These are phyloP conservation scores for Plectus sambesii DNA, from an alignment of 1,140 invertebrate species.

Conservation along the genomic window DNA sequence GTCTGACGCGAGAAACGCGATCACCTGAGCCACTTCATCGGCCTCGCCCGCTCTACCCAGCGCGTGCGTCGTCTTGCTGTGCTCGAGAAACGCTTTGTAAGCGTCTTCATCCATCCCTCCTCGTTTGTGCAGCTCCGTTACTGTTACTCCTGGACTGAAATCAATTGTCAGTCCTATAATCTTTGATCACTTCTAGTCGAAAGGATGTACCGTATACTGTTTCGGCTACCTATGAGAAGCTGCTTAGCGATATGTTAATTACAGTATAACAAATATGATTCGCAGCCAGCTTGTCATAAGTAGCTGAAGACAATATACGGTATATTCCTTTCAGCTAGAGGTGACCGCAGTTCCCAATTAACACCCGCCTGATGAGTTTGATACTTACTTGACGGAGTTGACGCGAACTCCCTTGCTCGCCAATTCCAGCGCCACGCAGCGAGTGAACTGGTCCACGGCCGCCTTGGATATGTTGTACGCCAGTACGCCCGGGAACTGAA, in stretches of 20 bases:
- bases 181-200: too few relatives aligned
- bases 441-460: constrained; percentile 75
- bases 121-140: constrained; percentile 64
- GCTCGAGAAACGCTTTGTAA: constrained; percentile 62
- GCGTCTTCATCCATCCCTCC: constrained; percentile 60
- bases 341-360: too few relatives aligned
- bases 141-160: constrained; percentile 59
- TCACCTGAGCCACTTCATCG: constrained; percentile 65
- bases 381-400: constrained; percentile 30
- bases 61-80: constrained; percentile 63
- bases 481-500: constrained; percentile 50
- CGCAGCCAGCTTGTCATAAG: too few relatives aligned
- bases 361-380: background rate
- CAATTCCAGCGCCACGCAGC: constrained; percentile 64
- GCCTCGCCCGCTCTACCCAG: constrained; percentile 63
- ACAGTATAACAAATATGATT: too few relatives aligned
- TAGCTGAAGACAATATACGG: too few relatives aligned
- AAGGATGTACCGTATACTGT: constrained; percentile 6
- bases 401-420: constrained; percentile 57
- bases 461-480: constrained; percentile 79
- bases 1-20: constrained; percentile 71
- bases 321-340: too few relatives aligned
- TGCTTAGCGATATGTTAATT: too few relatives aligned
- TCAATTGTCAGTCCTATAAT: too few relatives aligned
- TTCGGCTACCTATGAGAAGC: too few relatives aligned